Evolutionary conservation across 2,797 vertebrate species (phyloP).

Genomic region (Enteromius unitaeniatus): DNA sequence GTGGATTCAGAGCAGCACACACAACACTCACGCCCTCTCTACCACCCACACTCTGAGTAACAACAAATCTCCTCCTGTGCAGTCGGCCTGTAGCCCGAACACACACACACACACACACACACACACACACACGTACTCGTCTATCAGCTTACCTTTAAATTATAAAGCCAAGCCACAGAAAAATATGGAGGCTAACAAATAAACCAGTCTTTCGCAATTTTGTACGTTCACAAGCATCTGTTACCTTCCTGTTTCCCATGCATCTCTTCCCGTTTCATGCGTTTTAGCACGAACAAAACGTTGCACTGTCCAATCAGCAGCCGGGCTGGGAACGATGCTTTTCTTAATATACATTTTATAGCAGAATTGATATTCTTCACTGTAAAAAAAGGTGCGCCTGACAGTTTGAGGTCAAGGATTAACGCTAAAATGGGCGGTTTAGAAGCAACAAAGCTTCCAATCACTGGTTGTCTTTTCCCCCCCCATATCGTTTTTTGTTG

Average conservation of each 20-base stretch:
- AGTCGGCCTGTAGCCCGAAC: conserved; percentile 10
- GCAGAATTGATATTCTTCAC: conserved; percentile 6
- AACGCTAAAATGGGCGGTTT: conserved; percentile 45
- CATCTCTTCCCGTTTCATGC: conserved; percentile 12
- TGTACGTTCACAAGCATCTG: background rate
- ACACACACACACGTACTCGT: background rate
- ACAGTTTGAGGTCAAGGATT: conserved; percentile 40
- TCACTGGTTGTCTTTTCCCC: conserved; percentile 46
- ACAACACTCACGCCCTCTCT: conserved; percentile 71
- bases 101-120: background rate
- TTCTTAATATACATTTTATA: background rate
- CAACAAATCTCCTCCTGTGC: conserved; percentile 43
- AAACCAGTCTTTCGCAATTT: conserved; percentile 23
- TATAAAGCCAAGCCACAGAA: background rate
- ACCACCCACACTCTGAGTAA: conserved; percentile 71
- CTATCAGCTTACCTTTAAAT: conserved; percentile 40
- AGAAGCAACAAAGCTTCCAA: conserved; percentile 46
- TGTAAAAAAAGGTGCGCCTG: conserved; percentile 20
- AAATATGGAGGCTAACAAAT: background rate
- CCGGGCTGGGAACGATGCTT: background rate
- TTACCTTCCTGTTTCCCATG: conserved; percentile 19
- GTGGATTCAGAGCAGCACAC: conserved; percentile 60
- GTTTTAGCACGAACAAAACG: background rate
- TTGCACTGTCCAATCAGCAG: background rate
- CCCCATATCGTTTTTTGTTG: conserved; percentile 40